Evolutionary conservation across 1,140 invertebrate genomes (phyloP), one percentile per base, ranked within the genome.

Genomic region (Drosophila lacertosa): DNA sequence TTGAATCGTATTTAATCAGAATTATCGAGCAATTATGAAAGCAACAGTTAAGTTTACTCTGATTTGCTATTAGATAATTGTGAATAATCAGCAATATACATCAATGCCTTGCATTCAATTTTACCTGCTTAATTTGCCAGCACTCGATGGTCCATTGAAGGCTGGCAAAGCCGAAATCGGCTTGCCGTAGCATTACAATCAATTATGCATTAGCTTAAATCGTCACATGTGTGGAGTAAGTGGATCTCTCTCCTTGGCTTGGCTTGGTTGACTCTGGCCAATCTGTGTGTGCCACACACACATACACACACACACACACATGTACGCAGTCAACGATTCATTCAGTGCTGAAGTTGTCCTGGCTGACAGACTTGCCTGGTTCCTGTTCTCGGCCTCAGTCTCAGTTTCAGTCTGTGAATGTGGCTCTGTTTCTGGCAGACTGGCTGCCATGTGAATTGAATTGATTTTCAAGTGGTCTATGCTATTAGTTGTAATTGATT

Each of bases 401-500:
- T 33, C 26, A 39, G 35, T 35, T 26, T 35, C 7, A 24, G 15
- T 55, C 20, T 13, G n/a, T 13, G 42, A 7, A 7, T 48, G 10
- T 29, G 39, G 42, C 33, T 63, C 66, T 69, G 66, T 50, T 64
- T 64, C 50, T 63, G 66, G 42, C 67, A 65, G 62, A 50, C 59
- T 64, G 64, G 48, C 59, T 70, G 73, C 77, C 77, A 70, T 69
- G 64, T 79, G 75, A 77, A 79, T 79, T 74, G 75, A 77, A 79
- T 79, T 79, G 74, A 79, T 79, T 77, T 74, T 68, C 75, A 79
- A 78, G 70, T 77, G 77, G 77, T 69, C 65, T 74, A 77, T 79
- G 70, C 77, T 77, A 77, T 79, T 79, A 79, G 74, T 74, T 77
- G 75, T 79, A 79, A 79, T 79, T 79, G 76, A 79, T 77, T 79